Percentiles rank a stretch among this genome's conserved stretches.
phyloP scores from a whole-genome alignment of 2,888 invertebrate species.

The Spilarctia lutea region DNA sequence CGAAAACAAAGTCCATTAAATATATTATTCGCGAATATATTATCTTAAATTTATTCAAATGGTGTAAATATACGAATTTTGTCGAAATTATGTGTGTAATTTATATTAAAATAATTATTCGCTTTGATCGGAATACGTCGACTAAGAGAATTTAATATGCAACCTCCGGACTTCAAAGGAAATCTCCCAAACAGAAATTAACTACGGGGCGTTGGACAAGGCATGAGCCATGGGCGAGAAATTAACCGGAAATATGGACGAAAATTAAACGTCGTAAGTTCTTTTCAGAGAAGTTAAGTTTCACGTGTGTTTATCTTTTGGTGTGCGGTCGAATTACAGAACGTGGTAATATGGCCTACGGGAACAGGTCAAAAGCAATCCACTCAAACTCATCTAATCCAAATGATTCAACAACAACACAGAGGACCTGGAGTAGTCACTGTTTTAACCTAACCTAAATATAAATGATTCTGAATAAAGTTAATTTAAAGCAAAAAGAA shows the following conservation, averaged over 20 bases:
- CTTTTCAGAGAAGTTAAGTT: not conserved
- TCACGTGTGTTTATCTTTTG: not conserved
- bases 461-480: no score
- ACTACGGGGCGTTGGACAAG: slow-evolving; percentile 53
- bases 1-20: slow-evolving; percentile 22
- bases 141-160: slow-evolving; percentile 78
- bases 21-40: slow-evolving; percentile 27
- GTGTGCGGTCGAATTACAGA: no score
- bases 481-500: no score
- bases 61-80: slow-evolving; percentile 48
- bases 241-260: not conserved
- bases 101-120: slow-evolving; percentile 66
- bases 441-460: no score
- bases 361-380: no score
- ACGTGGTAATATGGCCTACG: no score
- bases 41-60: slow-evolving; percentile 17
- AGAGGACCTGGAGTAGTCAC: no score
- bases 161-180: slow-evolving; percentile 72
- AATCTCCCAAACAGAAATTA: slow-evolving; percentile 71
- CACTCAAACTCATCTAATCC: no score
- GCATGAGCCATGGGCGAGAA: slow-evolving; percentile 32
- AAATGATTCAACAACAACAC: no score
- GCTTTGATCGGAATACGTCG: slow-evolving; percentile 73
- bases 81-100: slow-evolving; percentile 54
- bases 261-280: slow-evolving; percentile 11